A percentile compares a stretch with the other conserved stretches of the same genome.
phyloP scores from a whole-genome alignment of 2,113 vertebrate genomes.

The Empidonax alnorum region DNA sequence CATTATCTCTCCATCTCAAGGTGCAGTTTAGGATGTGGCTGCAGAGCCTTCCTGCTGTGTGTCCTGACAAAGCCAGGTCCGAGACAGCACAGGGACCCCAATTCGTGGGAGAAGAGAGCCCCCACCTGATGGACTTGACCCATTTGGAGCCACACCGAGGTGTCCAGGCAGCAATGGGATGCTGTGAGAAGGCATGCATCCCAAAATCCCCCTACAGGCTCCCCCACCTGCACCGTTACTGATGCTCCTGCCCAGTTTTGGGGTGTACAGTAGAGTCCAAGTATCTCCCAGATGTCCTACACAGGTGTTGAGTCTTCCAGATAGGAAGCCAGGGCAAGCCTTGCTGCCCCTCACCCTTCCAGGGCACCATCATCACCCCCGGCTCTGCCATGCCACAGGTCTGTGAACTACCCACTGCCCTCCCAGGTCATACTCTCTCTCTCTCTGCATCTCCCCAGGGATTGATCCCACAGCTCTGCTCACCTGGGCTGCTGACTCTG shows the following conservation, averaged over 20 bases:
- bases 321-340: no score
- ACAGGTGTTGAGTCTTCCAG: not conserved
- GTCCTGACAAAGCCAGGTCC: not conserved
- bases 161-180: rapidly evolving
- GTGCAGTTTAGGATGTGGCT: not conserved
- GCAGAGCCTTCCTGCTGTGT: not conserved
- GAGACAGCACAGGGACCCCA: rapidly evolving
- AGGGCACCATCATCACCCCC: no score
- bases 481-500: not conserved
- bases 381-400: not conserved
- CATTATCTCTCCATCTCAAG: not conserved
- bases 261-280: rapidly evolving
- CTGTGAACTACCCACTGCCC: not conserved
- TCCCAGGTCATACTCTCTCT: not conserved
- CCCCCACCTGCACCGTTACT: not conserved
- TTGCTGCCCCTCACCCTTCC: not conserved
- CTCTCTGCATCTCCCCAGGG: not conserved
- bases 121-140: not conserved
- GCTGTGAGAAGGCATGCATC: not conserved
- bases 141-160: rapidly evolving
- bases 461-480: not conserved
- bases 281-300: not conserved
- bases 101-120: not conserved
- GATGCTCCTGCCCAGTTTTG: rapidly evolving
- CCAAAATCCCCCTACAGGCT: not conserved